Percentiles rank a stretch among this genome's conserved stretches.
These are phyloP conservation scores for Cinclus cinclus DNA, from an alignment of 2,113 vertebrate species.

Conservation along the genomic window DNA sequence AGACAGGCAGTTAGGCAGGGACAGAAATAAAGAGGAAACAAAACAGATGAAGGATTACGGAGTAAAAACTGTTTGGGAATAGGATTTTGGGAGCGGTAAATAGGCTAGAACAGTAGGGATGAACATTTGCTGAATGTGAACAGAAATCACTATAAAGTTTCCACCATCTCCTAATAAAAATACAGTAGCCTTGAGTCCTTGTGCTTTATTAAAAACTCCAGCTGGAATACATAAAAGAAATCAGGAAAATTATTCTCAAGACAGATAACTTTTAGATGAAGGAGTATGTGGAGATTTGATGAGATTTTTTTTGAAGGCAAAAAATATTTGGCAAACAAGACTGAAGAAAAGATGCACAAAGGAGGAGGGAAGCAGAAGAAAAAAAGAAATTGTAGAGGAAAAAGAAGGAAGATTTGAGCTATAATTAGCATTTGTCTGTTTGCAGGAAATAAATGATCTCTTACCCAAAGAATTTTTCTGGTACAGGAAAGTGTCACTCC, in stretches of 20 bases:
- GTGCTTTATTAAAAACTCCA: constrained; percentile 50
- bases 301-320: constrained; percentile 18
- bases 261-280: constrained; percentile 36
- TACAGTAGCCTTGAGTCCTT: constrained; percentile 51
- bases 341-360: neutral
- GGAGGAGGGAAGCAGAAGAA: neutral
- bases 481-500: neutral
- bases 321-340: neutral
- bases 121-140: constrained; percentile 26
- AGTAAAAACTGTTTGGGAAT: constrained; percentile 4
- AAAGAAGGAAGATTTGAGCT: neutral
- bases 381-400: neutral
- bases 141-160: constrained; percentile 42
- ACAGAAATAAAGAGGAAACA: neutral
- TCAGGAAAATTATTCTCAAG: constrained; percentile 39
- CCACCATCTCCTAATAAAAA: constrained; percentile 51
- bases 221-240: constrained; percentile 24
- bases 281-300: constrained; percentile 20
- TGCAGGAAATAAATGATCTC: constrained; percentile 19
- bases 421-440: neutral
- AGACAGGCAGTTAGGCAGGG: neutral
- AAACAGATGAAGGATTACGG: constrained; percentile 1
- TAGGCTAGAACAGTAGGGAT: constrained; percentile 34
- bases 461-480: constrained; percentile 2
- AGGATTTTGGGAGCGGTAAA: constrained; percentile 5